Base-by-base conservation (phyloP, 2,888 invertebrate species). In the Aleiodes testaceus region DNA sequence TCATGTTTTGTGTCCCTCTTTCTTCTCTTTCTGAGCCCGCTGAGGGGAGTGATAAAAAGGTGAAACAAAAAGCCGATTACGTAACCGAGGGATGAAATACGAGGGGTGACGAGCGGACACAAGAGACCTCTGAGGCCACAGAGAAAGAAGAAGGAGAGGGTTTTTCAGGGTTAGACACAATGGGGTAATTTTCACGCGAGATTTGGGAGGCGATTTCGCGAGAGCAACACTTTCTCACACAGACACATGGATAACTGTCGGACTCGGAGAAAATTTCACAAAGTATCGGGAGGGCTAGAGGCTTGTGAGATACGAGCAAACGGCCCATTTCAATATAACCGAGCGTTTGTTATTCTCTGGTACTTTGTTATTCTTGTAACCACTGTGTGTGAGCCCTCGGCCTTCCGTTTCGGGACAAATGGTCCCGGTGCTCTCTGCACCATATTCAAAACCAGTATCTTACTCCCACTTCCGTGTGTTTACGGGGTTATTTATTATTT, bases 181-280 rank as follows among this genome's bases (percentile, higher is more conserved):
- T 87, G 82, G 87, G 87, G 86, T 86, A 87, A 87, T 87, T 86
- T 87, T 87, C 87, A 87, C 87, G 87, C 86, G 86, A 87, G 86
- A 87, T 87, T 87, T 87, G 86, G 83, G 82, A 85, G 82, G 84
- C 84, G 86, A 86, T 86, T 82, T 84, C 79, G 80, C 83, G 82
- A 77, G 79, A 81, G 79, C 78, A 72, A 66, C 67, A 30, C 61
- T 70, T 70, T 71, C 65, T 20, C 36, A 47, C 45, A 45, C 26
- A 16, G 36, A 55, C 52, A 20, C 47, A n/a, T 9, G 11, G 64
- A 69, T 70, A 55, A 66, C 68, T 50, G 66, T 70, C 68, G 63
- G 36, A 63, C 70, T 42, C 47, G 42, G 36, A 22, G 36, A 26
- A 11, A 68, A 52, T 22, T 53, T 45, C 63, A 67, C 64, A 75